Evolutionary conservation across 1,140 invertebrate genomes (phyloP).

Genomic region (Antheraea mylitta): DNA sequence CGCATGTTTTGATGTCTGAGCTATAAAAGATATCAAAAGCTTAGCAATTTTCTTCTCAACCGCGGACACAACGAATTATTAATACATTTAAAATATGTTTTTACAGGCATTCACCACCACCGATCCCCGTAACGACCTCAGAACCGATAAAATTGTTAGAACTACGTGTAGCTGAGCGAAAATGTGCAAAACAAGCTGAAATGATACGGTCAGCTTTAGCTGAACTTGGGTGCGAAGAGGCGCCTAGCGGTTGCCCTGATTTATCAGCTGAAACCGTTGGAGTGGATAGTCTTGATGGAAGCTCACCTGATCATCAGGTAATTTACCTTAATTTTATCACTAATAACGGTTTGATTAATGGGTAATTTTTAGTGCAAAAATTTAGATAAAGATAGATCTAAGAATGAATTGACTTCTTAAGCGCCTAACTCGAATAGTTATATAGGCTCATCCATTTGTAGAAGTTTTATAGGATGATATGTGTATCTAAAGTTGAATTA

Average conservation of each 20-base stretch:
- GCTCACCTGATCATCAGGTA: constrained; percentile 72
- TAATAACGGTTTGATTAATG: no score
- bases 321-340: no score
- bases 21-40: no score
- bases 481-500: constrained; percentile 7
- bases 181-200: constrained; percentile 88
- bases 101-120: constrained; percentile 68
- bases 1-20: no score
- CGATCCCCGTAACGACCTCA: constrained; percentile 53
- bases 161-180: constrained; percentile 88
- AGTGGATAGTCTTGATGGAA: constrained; percentile 63
- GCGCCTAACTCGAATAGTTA: no score
- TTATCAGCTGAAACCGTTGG: constrained; percentile 68
- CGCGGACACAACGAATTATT: no score
- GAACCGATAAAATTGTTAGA: constrained; percentile 67
- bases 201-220: constrained; percentile 90
- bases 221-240: constrained; percentile 91
- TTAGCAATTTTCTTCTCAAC: no score
- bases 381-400: no score
- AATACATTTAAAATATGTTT: background rate
- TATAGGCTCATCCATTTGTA: no score
- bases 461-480: no score
- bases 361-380: no score
- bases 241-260: constrained; percentile 90
- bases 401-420: no score